These are phyloP conservation scores for Pseudomyrmex flavicornis DNA, from an alignment of 1,140 invertebrate species.

Conservation along the genomic window DNA sequence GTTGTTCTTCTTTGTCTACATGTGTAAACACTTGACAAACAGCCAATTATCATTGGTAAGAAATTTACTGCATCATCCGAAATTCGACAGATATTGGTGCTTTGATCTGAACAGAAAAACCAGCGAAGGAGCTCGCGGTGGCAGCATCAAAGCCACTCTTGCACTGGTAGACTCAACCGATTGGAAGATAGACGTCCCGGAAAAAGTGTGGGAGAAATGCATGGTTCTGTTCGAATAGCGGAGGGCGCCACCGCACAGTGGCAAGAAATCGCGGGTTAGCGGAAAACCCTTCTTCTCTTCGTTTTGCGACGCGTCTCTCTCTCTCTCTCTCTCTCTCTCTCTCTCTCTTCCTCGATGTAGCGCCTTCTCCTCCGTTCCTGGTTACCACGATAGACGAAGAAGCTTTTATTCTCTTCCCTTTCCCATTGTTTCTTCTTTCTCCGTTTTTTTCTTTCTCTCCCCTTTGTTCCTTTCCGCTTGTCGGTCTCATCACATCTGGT, in stretches of 20 bases:
- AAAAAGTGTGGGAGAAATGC: slow-evolving; percentile 45
- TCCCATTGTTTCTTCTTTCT: slow-evolving; percentile 6
- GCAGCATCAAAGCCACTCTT: slow-evolving; percentile 27
- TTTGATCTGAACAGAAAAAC: neutral
- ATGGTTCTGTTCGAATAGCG: slow-evolving; percentile 45
- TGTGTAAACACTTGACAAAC: neutral
- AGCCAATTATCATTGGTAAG: neutral
- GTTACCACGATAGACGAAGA: slow-evolving; percentile 23
- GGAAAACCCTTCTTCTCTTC: slow-evolving; percentile 63
- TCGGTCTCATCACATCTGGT: slow-evolving; percentile 32
- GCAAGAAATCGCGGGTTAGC: slow-evolving; percentile 26
- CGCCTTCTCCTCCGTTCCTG: slow-evolving; percentile 1
- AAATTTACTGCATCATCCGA: neutral
- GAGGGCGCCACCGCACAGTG: slow-evolving; percentile 81
- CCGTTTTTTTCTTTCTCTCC: neutral
- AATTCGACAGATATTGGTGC: neutral
- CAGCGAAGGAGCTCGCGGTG: neutral
- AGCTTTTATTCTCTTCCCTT: slow-evolving; percentile 19
- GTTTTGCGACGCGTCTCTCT: slow-evolving; percentile 32
- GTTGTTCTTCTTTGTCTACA: neutral
- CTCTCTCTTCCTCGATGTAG: neutral
- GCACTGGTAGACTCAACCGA: slow-evolving; percentile 41
- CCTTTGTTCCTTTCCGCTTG: slow-evolving; percentile 23
- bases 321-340: neutral
- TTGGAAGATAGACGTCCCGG: slow-evolving; percentile 29